Evolutionary conservation across 2,797 vertebrate species (phyloP).

Genomic region (Chaunax sp.): DNA sequence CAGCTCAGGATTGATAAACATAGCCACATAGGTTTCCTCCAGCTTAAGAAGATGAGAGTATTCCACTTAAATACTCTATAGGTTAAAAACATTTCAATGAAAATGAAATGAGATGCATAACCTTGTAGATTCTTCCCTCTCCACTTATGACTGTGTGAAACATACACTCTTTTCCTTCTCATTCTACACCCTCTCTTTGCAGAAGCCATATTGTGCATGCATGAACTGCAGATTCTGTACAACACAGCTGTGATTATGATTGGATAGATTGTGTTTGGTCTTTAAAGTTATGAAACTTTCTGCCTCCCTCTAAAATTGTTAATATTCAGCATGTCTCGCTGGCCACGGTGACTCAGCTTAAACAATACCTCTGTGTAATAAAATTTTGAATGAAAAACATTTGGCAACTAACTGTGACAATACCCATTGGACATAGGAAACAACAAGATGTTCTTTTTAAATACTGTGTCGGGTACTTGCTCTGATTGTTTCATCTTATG

Average conservation of each 20-base stretch:
- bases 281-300: constrained; percentile 53
- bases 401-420: constrained; percentile 54
- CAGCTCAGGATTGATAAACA: constrained; percentile 69
- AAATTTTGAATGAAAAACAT: constrained; percentile 53
- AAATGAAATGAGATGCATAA: constrained; percentile 24
- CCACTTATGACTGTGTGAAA: constrained; percentile 20
- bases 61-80: constrained; percentile 36
- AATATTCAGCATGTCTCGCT: constrained; percentile 58
- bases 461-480: constrained; percentile 1
- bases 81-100: constrained; percentile 30
- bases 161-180: constrained; percentile 31
- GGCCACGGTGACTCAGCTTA: constrained; percentile 39
- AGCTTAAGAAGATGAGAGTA: constrained; percentile 50
- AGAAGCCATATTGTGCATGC: constrained; percentile 30
- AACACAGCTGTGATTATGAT: constrained; percentile 24
- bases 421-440: constrained; percentile 20
- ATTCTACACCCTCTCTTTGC: constrained; percentile 6
- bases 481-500: constrained; percentile 22
- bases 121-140: constrained; percentile 9
- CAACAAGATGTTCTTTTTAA: constrained; percentile 38
- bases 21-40: constrained; percentile 57
- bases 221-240: constrained; percentile 30
- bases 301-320: constrained; percentile 30
- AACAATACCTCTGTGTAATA: constrained; percentile 62
- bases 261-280: constrained; percentile 1